A percentile compares a stretch with the other conserved stretches of the same genome.
Evolutionary conservation across 2,113 vertebrate genomes (phyloP).

Genomic region (Callopanchax toddi): DNA sequence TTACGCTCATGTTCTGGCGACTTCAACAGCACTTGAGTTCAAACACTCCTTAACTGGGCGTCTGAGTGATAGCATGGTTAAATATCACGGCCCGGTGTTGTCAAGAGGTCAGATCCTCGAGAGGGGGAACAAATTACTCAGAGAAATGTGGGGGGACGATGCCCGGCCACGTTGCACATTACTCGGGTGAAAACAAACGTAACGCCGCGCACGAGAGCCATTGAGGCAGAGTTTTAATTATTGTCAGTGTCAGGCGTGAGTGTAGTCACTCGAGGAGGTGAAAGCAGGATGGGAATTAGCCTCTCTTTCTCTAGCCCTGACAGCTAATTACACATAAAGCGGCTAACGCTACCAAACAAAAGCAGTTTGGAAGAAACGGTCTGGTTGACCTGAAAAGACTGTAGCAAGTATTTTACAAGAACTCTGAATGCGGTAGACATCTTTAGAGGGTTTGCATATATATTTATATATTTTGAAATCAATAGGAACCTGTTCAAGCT

Average conservation of each 20-base stretch:
- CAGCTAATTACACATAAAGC: constrained; percentile 78
- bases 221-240: constrained; percentile 76
- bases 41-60: constrained; percentile 59
- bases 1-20: constrained; percentile 6
- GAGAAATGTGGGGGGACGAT: constrained; percentile 33
- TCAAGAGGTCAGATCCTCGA: constrained; percentile 63
- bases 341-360: constrained; percentile 68
- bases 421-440: constrained; percentile 28
- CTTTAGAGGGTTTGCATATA: constrained; percentile 43
- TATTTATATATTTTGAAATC: constrained; percentile 25
- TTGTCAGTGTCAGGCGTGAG: constrained; percentile 73
- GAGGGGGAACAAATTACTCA: constrained; percentile 65
- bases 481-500: constrained; percentile 46
- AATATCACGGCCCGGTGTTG: constrained; percentile 59
- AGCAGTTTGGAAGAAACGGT: constrained; percentile 58
- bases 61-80: constrained; percentile 62
- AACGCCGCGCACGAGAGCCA: constrained; percentile 55
- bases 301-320: constrained; percentile 67
- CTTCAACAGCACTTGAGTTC: constrained; percentile 44
- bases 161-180: constrained; percentile 50
- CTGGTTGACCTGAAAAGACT: constrained; percentile 38
- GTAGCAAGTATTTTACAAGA: constrained; percentile 24
- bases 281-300: constrained; percentile 70
- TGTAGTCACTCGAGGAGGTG: constrained; percentile 49
- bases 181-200: constrained; percentile 64